Percentiles rank a stretch among this genome's conserved stretches.
phyloP scores from a whole-genome alignment of 2,113 vertebrate species.

The Circaetus cinerascens region DNA sequence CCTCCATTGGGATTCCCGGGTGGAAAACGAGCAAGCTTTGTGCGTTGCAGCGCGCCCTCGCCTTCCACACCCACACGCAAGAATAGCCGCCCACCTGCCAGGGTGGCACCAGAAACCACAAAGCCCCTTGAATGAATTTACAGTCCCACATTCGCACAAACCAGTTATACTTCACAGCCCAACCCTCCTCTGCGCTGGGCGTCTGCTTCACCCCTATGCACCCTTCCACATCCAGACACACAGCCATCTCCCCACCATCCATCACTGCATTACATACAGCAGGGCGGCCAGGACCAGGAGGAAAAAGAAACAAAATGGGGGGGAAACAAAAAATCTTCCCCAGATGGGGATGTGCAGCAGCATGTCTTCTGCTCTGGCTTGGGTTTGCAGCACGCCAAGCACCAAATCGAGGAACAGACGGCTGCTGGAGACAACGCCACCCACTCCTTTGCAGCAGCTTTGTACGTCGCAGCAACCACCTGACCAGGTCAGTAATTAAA shows the following conservation, averaged over 20 bases:
- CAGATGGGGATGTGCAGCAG: neutral
- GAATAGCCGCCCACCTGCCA: neutral
- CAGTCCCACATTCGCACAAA: neutral
- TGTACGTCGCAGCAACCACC: neutral
- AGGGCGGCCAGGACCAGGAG: no score
- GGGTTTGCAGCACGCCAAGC: neutral
- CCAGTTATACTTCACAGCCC: neutral
- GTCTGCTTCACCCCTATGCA: neutral
- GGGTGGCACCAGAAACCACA: neutral
- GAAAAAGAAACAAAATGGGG: neutral
- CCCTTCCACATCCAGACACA: neutral
- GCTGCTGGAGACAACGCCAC: neutral
- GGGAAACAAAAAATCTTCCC: neutral
- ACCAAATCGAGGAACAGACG: neutral
- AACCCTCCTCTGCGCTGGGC: neutral
- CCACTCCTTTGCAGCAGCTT: neutral
- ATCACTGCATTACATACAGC: neutral
- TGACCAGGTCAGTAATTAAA: neutral
- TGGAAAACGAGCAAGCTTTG: neutral
- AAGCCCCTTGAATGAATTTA: neutral
- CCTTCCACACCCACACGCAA: neutral
- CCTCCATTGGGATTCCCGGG: neutral
- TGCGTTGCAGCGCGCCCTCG: accelerated
- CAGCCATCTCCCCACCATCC: neutral
- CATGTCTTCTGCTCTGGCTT: neutral